phyloP scores from a whole-genome alignment of 2,113 vertebrate genomes.

The Amazona guildingii region DNA sequence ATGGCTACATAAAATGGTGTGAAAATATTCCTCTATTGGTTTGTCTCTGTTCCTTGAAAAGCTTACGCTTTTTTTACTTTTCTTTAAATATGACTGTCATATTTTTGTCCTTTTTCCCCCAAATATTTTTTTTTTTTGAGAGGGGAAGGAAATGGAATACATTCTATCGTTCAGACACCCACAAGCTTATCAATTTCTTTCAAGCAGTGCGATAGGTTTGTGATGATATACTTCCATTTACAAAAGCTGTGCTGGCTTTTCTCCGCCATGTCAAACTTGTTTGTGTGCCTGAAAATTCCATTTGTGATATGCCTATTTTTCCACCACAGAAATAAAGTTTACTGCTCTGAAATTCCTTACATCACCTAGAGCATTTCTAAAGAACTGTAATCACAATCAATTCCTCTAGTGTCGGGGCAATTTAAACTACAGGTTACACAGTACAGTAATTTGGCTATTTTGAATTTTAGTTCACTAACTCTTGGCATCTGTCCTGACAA shows the following conservation, averaged over 20 bases:
- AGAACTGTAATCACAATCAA: neutral
- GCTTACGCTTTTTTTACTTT: neutral
- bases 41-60: neutral
- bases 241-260: neutral
- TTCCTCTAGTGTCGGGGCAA: neutral
- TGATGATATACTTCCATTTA: neutral
- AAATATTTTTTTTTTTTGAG: neutral
- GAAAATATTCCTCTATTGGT: neutral
- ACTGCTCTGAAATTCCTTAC: neutral
- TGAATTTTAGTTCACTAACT: neutral
- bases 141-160: neutral
- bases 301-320: neutral
- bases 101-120: neutral
- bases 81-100: neutral
- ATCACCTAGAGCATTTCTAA: neutral
- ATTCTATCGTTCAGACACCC: neutral
- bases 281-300: neutral
- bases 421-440: neutral
- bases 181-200: neutral
- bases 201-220: neutral
- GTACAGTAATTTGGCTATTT: neutral
- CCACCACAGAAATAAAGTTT: neutral
- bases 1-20: accelerated
- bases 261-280: neutral
- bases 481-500: neutral